Evolutionary conservation across 1,140 invertebrate genomes (phyloP), one percentile per base, ranked within the genome.

Genomic region (Homalodisca vitripennis): DNA sequence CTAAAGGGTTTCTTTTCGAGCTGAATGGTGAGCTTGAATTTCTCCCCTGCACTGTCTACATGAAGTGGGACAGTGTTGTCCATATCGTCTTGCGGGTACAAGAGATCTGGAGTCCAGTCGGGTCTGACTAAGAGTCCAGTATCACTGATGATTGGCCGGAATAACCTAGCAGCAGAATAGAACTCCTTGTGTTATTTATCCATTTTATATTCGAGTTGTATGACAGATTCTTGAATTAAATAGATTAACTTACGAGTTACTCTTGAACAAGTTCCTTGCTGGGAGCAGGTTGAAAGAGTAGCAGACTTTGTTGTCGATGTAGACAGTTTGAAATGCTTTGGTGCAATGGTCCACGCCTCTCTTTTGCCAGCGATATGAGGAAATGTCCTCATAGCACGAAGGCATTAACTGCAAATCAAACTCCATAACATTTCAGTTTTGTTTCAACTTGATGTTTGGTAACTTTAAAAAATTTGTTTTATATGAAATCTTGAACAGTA

Each of bases 281-380:
- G 55, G 55, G 29, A 60, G 27, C 27, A 60, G 14, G 55, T 60
- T 60, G 27, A 22, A 60, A 2, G 55, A 27, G n/a, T 60, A 30
- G n/a, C 55, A 60, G 26, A 60, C 27, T 3, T 26, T 22, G 24
- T 60, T 24, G n/a, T 60, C 55, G 27, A 60, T 60, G 55, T 27
- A 60, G 3, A 60, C 22, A 27, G 55, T 60, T 26, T 60, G 55
- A n/a, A 60, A 60, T 2, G 55, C 14, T 24, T 60, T 60, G 3
- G 55, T 6, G n/a, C 55, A 60, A 26, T 60, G 26, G 2, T 13
- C 29, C 3, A 14, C 27, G 2, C 22, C 13, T 26, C 24, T 26
- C 24, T 30, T 60, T 6, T 27, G 12, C 55, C 55, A 60, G 26
- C 29, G 55, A 26, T 27, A 60, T 3, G 24, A 26, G 6, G 55